phyloP scores from a whole-genome alignment of 2,113 vertebrate species.

The Saiga tatarica region DNA sequence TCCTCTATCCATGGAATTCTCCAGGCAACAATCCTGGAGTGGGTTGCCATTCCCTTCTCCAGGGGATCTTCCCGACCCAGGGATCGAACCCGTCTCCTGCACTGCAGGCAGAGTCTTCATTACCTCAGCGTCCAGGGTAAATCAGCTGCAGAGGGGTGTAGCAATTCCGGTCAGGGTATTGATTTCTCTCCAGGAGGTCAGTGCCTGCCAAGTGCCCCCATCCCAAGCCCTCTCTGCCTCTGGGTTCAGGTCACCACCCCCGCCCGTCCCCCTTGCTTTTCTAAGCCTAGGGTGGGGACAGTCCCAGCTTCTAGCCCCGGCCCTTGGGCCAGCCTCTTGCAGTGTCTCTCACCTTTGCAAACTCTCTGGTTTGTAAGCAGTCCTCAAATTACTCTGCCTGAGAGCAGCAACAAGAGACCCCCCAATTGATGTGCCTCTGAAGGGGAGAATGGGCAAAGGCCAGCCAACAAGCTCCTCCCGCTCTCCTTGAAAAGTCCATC shows the following conservation, averaged over 20 bases:
- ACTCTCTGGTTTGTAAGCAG: too few species aligned
- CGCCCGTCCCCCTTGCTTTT: accelerated
- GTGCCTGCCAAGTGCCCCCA: background rate
- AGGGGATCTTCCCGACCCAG: background rate
- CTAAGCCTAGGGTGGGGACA: background rate
- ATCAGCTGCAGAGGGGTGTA: background rate
- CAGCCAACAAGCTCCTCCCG: accelerated
- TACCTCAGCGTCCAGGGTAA: background rate
- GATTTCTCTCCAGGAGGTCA: too few species aligned
- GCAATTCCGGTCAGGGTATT: accelerated
- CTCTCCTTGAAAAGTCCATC: accelerated
- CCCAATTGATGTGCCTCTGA: accelerated
- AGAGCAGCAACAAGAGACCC: accelerated
- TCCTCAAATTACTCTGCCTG: too few species aligned
- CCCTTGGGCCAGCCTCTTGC: background rate
- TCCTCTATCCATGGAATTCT: background rate
- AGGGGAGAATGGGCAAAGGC: accelerated
- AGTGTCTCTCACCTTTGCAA: accelerated
- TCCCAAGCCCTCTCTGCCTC: background rate
- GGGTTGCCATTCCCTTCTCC: background rate
- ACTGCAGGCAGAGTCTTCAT: background rate
- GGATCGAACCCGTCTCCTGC: background rate
- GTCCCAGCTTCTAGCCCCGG: background rate
- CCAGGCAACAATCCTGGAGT: background rate
- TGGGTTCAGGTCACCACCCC: background rate